Percentiles rank a stretch among this genome's conserved stretches.
Evolutionary conservation across 64 coral and sea anemone species (phyloP).

Genomic region (Catalaphyllia jardinei): DNA sequence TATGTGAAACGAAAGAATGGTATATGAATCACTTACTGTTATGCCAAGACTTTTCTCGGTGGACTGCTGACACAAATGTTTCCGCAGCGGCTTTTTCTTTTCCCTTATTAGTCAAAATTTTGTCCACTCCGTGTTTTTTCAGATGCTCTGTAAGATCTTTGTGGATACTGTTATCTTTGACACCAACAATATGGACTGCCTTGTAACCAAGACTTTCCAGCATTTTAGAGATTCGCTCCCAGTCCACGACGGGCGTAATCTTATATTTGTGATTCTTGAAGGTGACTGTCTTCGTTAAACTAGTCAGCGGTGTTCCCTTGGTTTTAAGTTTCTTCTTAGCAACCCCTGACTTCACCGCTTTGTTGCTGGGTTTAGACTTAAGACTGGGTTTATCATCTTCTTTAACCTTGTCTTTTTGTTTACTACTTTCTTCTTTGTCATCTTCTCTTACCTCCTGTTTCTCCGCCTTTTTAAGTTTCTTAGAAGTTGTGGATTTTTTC

Average conservation of each 20-base stretch:
- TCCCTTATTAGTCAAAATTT: conserved; percentile 32
- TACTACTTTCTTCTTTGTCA: neutral
- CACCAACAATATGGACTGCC: conserved; percentile 79
- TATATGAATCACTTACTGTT: conserved; percentile 57
- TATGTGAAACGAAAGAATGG: no score
- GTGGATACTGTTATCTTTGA: conserved; percentile 66
- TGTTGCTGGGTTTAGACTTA: neutral
- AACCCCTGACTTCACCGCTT: conserved; percentile 33
- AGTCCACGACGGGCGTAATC: conserved; percentile 88
- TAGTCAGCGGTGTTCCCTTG: conserved; percentile 78
- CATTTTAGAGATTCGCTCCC: conserved; percentile 88
- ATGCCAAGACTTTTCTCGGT: conserved; percentile 82
- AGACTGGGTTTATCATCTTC: neutral
- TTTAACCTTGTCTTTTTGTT: neutral
- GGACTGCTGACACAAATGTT: conserved; percentile 84
- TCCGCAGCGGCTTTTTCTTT: conserved; percentile 65
- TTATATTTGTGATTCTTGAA: conserved; percentile 94
- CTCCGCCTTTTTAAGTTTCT: neutral
- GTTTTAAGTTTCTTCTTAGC: conserved; percentile 47
- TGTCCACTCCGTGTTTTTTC: conserved; percentile 61
- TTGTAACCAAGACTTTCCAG: conserved; percentile 87
- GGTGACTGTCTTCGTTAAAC: conserved; percentile 84
- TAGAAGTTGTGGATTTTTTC: conserved; percentile 48
- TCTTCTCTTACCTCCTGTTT: neutral
- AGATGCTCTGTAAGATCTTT: conserved; percentile 79